A percentile compares a stretch with the other conserved stretches of the same genome.
These are phyloP conservation scores for Dryobates pubescens DNA, from an alignment of 2,797 vertebrate genomes.

Conservation along the genomic window DNA sequence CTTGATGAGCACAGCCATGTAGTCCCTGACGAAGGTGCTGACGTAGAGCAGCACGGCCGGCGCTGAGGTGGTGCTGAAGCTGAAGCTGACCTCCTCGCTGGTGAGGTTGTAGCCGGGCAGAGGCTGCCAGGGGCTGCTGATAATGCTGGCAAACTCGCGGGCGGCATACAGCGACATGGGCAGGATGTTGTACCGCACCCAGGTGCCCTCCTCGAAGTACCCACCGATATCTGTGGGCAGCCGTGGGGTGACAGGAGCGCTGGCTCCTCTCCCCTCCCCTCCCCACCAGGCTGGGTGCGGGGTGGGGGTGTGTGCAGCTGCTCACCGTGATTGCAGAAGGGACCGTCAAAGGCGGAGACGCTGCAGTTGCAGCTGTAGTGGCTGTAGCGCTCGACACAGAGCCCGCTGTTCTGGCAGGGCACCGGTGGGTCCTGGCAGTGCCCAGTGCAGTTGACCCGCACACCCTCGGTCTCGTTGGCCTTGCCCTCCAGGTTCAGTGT, in stretches of 20 bases:
- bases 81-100: slow-evolving; percentile 95
- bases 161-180: slow-evolving; percentile 88
- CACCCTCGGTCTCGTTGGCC: slow-evolving; percentile 89
- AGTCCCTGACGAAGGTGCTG: slow-evolving; percentile 94
- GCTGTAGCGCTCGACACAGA: slow-evolving; percentile 94
- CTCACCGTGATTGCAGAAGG: slow-evolving; percentile 94
- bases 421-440: slow-evolving; percentile 88
- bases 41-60: slow-evolving; percentile 94
- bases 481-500: slow-evolving; percentile 93
- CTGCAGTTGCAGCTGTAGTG: slow-evolving; percentile 96
- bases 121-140: slow-evolving; percentile 83
- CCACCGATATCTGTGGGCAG: slow-evolving; percentile 87
- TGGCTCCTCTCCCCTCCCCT: not conserved
- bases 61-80: slow-evolving; percentile 90
- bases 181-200: slow-evolving; percentile 92
- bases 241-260: rapidly evolving
- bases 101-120: slow-evolving; percentile 91
- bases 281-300: rapidly evolving
- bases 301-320: too few relatives aligned
- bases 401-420: slow-evolving; percentile 92
- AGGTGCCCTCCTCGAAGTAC: slow-evolving; percentile 92
- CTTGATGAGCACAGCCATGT: slow-evolving; percentile 92
- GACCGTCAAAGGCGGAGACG: slow-evolving; percentile 92
- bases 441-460: slow-evolving; percentile 93
- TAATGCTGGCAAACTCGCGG: slow-evolving; percentile 87